Conservation (phyloP, 1,140 invertebrate genomes). For the Parapsyche elsis region DNA sequence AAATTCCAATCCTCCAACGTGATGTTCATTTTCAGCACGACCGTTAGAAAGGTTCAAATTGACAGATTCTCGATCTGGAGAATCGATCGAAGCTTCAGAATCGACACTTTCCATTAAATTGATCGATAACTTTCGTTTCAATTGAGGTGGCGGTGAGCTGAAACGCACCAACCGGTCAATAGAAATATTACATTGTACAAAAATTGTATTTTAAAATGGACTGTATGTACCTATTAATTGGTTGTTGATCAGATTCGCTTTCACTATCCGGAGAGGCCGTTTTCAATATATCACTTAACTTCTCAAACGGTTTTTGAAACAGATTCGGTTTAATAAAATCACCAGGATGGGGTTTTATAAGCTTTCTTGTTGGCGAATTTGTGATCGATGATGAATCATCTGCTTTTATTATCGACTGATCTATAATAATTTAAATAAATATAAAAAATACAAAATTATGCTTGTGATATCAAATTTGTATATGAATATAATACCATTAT, state of each 20-base stretch:
- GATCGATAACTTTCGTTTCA: slow-evolving; percentile 66
- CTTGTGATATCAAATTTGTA: neutral
- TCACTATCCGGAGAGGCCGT: slow-evolving; percentile 58
- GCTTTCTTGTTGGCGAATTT: slow-evolving; percentile 57
- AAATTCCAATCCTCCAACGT: slow-evolving; percentile 3
- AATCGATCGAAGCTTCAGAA: slow-evolving; percentile 66
- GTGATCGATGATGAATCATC: slow-evolving; percentile 40
- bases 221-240: slow-evolving; percentile 1
- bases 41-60: slow-evolving; percentile 59
- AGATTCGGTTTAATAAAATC: slow-evolving; percentile 70
- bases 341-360: slow-evolving; percentile 66
- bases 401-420: neutral
- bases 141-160: slow-evolving; percentile 64
- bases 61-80: slow-evolving; percentile 64
- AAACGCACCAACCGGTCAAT: neutral
- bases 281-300: slow-evolving; percentile 65
- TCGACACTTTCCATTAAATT: slow-evolving; percentile 68
- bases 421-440: slow-evolving; percentile 16
- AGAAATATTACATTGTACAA: no score
- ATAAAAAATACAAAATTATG: neutral
- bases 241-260: slow-evolving; percentile 58
- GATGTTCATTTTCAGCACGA: neutral
- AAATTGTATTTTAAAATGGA: slow-evolving; percentile 4
- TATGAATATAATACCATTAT: slow-evolving; percentile 25
- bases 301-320: slow-evolving; percentile 66